Evolutionary conservation across 2,797 vertebrate genomes (phyloP).

Genomic region (Betta splendens): DNA sequence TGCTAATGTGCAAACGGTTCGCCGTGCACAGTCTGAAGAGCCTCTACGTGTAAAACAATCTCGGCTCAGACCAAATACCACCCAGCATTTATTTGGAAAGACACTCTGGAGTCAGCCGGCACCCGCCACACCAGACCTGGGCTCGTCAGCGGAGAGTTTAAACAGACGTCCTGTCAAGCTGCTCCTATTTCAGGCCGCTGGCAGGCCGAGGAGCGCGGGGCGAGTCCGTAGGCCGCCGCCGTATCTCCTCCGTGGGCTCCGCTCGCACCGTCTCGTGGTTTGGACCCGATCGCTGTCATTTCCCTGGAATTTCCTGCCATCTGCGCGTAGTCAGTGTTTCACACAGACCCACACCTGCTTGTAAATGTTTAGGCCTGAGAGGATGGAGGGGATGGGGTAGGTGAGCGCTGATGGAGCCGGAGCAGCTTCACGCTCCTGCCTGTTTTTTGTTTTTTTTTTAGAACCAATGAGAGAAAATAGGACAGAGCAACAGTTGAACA

Average conservation of each 20-base stretch:
- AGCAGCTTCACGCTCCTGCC: background rate
- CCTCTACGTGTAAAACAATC: slow-evolving; percentile 45
- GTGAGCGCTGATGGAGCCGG: slow-evolving; percentile 37
- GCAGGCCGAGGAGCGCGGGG: slow-evolving; percentile 30
- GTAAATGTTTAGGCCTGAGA: slow-evolving; percentile 87
- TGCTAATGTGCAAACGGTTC: slow-evolving; percentile 32
- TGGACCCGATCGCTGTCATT: slow-evolving; percentile 93
- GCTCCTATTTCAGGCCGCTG: slow-evolving; percentile 67
- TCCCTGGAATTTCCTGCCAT: slow-evolving; percentile 96
- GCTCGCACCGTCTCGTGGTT: slow-evolving; percentile 91
- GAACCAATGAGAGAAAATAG: slow-evolving; percentile 1
- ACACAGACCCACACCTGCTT: slow-evolving; percentile 94
- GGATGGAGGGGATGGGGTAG: slow-evolving; percentile 66
- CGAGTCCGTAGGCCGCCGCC: slow-evolving; percentile 35
- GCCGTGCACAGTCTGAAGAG: slow-evolving; percentile 36
- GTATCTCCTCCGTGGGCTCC: slow-evolving; percentile 52
- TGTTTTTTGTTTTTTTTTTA: too few relatives aligned
- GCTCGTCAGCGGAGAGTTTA: slow-evolving; percentile 51
- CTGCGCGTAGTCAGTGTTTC: slow-evolving; percentile 90
- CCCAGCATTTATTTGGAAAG: slow-evolving; percentile 57
- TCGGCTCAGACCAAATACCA: slow-evolving; percentile 40
- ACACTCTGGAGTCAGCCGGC: slow-evolving; percentile 39
- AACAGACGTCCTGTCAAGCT: slow-evolving; percentile 56
- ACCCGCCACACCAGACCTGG: slow-evolving; percentile 40
- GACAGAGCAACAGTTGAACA: too few relatives aligned